These are phyloP conservation scores for Xanthorhoe spadicearia DNA, from an alignment of 2,888 invertebrate species.

Conservation along the genomic window DNA sequence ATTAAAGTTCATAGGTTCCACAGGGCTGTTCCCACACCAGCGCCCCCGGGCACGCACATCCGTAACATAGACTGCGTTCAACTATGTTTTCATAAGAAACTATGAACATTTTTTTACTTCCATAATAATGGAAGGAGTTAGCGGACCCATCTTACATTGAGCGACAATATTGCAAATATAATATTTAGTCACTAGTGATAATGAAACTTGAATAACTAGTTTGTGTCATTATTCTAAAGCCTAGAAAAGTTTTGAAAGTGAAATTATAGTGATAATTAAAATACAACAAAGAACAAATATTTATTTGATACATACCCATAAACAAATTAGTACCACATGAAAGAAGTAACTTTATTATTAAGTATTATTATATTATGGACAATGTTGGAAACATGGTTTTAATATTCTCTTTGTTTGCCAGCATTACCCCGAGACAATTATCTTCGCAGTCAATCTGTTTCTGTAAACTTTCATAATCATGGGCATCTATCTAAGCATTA, in stretches of 20 bases:
- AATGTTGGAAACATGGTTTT: neutral
- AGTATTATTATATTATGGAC: neutral
- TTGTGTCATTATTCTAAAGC: no score
- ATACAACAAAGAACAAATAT: no score
- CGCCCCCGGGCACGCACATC: conserved; percentile 60
- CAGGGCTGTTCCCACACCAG: conserved; percentile 66
- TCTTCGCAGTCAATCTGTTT: conserved; percentile 71
- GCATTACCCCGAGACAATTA: conserved; percentile 73
- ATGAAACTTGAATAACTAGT: no score
- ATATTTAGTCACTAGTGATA: no score
- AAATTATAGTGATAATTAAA: no score
- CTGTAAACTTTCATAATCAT: conserved; percentile 55
- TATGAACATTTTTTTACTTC: neutral
- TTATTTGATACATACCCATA: no score
- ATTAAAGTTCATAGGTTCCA: conserved; percentile 43
- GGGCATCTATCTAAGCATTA: conserved; percentile 44
- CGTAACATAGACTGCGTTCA: conserved; percentile 59
- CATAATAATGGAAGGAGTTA: neutral
- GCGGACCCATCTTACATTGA: no score
- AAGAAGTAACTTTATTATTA: neutral
- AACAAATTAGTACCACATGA: neutral
- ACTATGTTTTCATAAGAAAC: neutral
- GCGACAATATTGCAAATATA: no score
- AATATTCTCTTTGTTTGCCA: conserved; percentile 72
- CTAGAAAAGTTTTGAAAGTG: no score